Conservation (phyloP, 2,113 vertebrate genomes). For the Platysteira castanea region DNA sequence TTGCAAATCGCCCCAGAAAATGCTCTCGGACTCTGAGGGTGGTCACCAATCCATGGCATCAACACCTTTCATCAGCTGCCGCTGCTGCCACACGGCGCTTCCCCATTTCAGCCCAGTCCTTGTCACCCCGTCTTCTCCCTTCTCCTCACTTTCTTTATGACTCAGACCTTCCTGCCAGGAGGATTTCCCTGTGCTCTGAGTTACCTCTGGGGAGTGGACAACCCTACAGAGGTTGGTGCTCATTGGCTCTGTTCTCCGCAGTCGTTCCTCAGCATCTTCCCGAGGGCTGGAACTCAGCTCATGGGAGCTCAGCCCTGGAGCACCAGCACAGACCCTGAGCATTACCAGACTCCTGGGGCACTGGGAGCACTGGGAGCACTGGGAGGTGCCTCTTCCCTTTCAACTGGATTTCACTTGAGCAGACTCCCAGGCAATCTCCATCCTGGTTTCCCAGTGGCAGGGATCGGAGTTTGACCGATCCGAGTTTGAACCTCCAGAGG, state of each 20-base stretch:
- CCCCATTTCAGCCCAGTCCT: not conserved
- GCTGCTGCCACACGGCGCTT: accelerated
- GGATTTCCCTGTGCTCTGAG: not conserved
- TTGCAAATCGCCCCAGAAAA: not conserved
- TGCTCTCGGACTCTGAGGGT: not conserved
- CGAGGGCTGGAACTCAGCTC: not conserved
- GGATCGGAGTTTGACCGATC: not conserved
- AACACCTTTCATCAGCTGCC: accelerated
- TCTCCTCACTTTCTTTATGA: slow-evolving; percentile 43
- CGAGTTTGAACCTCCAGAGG: accelerated
- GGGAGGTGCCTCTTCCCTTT: not conserved
- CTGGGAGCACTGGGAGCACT: not conserved
- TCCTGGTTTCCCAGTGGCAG: not conserved
- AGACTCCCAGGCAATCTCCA: not conserved
- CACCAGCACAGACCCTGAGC: not conserved
- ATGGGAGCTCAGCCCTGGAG: not conserved
- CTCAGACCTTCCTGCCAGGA: slow-evolving; percentile 2
- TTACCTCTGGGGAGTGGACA: slow-evolving; percentile 32
- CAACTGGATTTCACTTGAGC: not conserved
- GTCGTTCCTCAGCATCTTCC: not conserved
- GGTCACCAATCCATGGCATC: not conserved
- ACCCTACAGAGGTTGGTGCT: not conserved
- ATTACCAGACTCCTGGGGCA: accelerated
- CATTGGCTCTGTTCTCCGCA: not conserved
- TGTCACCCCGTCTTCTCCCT: not conserved